Conservation (phyloP, 1,140 invertebrate genomes). For the Orussus abietinus region DNA sequence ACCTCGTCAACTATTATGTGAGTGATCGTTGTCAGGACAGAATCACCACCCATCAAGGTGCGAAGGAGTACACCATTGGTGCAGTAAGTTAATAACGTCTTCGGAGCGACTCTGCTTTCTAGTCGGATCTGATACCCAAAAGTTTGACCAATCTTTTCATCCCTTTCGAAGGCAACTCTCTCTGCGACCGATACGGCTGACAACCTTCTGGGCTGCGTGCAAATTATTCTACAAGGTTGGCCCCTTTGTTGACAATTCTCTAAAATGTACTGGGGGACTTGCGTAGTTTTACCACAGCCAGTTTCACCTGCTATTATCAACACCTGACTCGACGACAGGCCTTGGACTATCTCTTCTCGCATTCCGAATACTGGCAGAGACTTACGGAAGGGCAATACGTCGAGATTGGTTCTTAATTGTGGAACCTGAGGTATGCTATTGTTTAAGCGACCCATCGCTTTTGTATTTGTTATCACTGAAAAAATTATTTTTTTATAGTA, state of each 20-base stretch:
- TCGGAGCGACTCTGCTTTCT: slow-evolving; percentile 74
- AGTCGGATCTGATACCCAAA: slow-evolving; percentile 93
- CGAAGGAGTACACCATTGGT: slow-evolving; percentile 86
- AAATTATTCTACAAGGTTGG: slow-evolving; percentile 79
- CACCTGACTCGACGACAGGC: slow-evolving; percentile 56
- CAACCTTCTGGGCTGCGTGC: slow-evolving; percentile 88
- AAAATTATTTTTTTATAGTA: no score
- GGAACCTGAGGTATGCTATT: slow-evolving; percentile 64
- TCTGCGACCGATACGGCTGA: slow-evolving; percentile 84
- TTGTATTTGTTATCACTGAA: slow-evolving; percentile 51
- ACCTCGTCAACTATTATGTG: slow-evolving; percentile 92
- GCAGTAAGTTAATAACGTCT: slow-evolving; percentile 85
- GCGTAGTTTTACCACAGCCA: slow-evolving; percentile 88
- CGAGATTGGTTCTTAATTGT: slow-evolving; percentile 49
- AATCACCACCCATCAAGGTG: slow-evolving; percentile 76
- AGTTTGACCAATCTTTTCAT: slow-evolving; percentile 79
- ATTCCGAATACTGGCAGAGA: slow-evolving; percentile 58
- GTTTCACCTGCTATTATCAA: slow-evolving; percentile 75
- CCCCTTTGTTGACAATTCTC: slow-evolving; percentile 67
- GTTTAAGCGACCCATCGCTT: slow-evolving; percentile 59
- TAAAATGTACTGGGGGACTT: slow-evolving; percentile 86
- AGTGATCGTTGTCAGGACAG: slow-evolving; percentile 66
- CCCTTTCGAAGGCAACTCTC: slow-evolving; percentile 78
- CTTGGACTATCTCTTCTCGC: slow-evolving; percentile 54
- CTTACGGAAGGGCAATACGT: slow-evolving; percentile 55